Percentiles rank a stretch among this genome's conserved stretches.
These are phyloP conservation scores for Drosophila birchii DNA, from an alignment of 2,888 invertebrate genomes.

Conservation along the genomic window DNA sequence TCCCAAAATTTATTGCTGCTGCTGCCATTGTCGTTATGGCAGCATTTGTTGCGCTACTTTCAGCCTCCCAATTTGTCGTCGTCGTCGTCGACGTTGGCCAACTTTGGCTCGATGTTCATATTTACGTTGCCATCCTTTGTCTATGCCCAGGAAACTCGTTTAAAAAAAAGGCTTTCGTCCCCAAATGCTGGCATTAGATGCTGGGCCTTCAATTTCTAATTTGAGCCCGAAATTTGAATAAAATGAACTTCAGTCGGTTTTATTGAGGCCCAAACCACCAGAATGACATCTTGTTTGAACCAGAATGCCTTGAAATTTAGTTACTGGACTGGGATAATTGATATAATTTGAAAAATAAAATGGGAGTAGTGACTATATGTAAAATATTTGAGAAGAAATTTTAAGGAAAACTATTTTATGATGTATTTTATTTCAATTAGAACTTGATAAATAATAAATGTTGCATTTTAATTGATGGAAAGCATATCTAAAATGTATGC, in stretches of 20 bases:
- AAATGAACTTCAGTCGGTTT: slow-evolving; percentile 9
- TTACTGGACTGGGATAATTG: neutral
- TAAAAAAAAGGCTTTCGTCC: slow-evolving; percentile 29
- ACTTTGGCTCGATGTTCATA: slow-evolving; percentile 25
- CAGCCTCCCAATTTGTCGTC: slow-evolving; percentile 39
- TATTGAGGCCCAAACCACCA: neutral
- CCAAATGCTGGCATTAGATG: slow-evolving; percentile 26
- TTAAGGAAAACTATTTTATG: too few relatives aligned
- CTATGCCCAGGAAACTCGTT: slow-evolving; percentile 31
- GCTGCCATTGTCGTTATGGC: slow-evolving; percentile 36
- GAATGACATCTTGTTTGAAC: slow-evolving; percentile 4
- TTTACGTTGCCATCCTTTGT: slow-evolving; percentile 33
- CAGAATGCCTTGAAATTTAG: neutral
- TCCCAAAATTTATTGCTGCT: slow-evolving; percentile 33
- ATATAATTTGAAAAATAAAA: neutral
- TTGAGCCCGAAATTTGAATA: slow-evolving; percentile 31
- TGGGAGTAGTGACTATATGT: neutral
- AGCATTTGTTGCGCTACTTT: slow-evolving; percentile 39
- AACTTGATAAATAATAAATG: neutral
- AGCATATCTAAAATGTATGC: neutral
- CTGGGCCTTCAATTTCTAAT: slow-evolving; percentile 31
- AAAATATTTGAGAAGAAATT: neutral
- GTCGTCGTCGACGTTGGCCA: slow-evolving; percentile 22
- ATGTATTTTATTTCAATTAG: too few relatives aligned
- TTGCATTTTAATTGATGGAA: neutral